These are phyloP conservation scores for Cheilosia urbana DNA, from an alignment of 2,888 invertebrate genomes.

Conservation along the genomic window DNA sequence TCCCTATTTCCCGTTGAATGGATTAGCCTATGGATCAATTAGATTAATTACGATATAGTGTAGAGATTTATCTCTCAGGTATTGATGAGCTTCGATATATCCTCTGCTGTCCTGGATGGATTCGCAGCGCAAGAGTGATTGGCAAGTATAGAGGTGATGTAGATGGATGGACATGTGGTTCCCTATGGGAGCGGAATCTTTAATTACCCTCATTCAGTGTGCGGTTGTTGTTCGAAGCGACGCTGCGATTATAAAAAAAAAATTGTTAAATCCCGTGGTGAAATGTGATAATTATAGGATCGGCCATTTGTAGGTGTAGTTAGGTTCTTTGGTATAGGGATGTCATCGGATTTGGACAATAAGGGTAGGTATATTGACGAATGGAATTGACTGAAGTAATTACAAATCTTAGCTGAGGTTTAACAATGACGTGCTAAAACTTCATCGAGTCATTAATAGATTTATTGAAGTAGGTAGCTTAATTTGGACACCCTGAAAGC, in stretches of 20 bases:
- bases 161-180: background rate
- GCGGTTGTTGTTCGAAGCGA: background rate
- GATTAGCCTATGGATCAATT: constrained; percentile 49
- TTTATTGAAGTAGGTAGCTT: no score
- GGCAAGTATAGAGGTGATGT: background rate
- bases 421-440: no score
- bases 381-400: no score
- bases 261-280: background rate
- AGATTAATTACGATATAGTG: constrained; percentile 51
- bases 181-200: background rate
- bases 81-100: constrained; percentile 23
- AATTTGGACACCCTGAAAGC: no score
- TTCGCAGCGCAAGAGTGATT: background rate
- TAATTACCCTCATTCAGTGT: background rate
- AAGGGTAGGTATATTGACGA: no score
- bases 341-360: background rate
- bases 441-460: no score
- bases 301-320: background rate
- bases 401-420: no score
- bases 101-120: constrained; percentile 14
- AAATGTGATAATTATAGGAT: background rate
- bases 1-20: constrained; percentile 14
- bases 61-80: constrained; percentile 26
- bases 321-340: background rate
- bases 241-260: background rate